Evolutionary conservation across 2,888 invertebrate genomes (phyloP).

Genomic region (Metopia argyrocephala): DNA sequence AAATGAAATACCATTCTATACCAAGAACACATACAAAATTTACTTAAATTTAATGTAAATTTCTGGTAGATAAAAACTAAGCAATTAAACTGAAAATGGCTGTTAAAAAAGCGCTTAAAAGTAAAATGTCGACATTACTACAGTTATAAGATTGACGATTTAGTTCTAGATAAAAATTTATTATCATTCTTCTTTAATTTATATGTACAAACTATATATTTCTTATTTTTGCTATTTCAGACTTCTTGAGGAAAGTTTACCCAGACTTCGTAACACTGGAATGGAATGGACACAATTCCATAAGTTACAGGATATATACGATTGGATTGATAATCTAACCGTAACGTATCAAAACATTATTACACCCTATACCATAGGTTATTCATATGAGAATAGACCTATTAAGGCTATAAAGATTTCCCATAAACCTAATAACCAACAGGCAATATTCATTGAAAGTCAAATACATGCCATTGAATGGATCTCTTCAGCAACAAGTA

Average conservation of each 20-base stretch:
- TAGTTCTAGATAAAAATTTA: too few relatives aligned
- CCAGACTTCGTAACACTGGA: conserved; percentile 9
- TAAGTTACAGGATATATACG: conserved; percentile 68
- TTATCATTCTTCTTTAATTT: background rate
- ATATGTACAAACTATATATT: background rate
- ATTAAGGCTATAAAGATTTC: conserved; percentile 69
- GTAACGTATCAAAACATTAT: conserved; percentile 2
- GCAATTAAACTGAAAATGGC: too few relatives aligned
- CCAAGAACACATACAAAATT: too few relatives aligned
- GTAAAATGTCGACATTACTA: too few relatives aligned
- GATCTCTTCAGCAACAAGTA: conserved; percentile 73
- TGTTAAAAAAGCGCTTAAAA: too few relatives aligned
- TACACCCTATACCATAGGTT: conserved; percentile 66
- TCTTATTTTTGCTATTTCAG: conserved; percentile 33
- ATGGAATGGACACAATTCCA: conserved; percentile 69
- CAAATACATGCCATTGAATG: conserved; percentile 74
- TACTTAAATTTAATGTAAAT: too few relatives aligned
- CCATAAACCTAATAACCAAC: conserved; percentile 67
- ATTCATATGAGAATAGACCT: conserved; percentile 69
- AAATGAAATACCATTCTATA: too few relatives aligned
- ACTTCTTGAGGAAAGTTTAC: conserved; percentile 16
- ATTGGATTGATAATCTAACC: conserved; percentile 67
- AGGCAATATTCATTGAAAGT: conserved; percentile 70
- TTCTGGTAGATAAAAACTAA: too few relatives aligned
- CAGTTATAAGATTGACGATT: too few relatives aligned